phyloP scores from a whole-genome alignment of 30 jellyfish, hydroid and myxozoan species.

The Catostylus mosaicus region DNA sequence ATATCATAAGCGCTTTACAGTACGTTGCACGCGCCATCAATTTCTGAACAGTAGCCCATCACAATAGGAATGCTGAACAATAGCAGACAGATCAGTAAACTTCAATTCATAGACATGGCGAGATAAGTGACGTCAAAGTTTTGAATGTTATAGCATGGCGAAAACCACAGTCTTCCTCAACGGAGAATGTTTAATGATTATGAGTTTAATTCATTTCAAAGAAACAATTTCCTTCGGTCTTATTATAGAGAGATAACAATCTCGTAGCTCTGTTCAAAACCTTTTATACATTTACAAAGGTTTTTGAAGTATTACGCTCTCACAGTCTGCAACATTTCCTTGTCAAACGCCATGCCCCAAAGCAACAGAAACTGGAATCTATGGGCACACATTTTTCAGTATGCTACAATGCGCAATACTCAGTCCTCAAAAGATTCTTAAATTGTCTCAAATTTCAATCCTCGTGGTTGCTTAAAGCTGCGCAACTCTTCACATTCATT shows the following conservation, averaged over 20 bases:
- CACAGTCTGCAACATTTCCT: slow-evolving; percentile 1
- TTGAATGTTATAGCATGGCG: not conserved
- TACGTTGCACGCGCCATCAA: not conserved
- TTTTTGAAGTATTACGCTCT: not conserved
- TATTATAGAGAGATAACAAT: not conserved
- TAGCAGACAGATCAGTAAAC: not conserved
- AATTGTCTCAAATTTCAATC: too few relatives aligned
- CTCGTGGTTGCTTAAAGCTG: too few relatives aligned
- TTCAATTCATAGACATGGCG: slow-evolving; percentile 1
- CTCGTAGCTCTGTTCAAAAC: not conserved
- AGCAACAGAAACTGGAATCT: not conserved
- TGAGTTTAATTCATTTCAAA: not conserved
- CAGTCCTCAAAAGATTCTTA: too few relatives aligned
- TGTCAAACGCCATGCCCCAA: not conserved
- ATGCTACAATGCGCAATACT: too few relatives aligned
- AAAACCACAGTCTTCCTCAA: not conserved
- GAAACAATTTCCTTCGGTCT: slow-evolving; percentile 6
- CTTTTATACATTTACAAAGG: not conserved
- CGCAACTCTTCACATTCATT: too few relatives aligned
- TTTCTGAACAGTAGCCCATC: not conserved
- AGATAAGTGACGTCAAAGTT: not conserved
- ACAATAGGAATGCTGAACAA: not conserved
- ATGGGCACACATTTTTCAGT: too few relatives aligned
- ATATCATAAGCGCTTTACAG: not conserved
- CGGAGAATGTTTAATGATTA: slow-evolving; percentile 1